These are phyloP conservation scores for Spodoptera exigua DNA, from an alignment of 2,888 invertebrate genomes.

Conservation along the genomic window DNA sequence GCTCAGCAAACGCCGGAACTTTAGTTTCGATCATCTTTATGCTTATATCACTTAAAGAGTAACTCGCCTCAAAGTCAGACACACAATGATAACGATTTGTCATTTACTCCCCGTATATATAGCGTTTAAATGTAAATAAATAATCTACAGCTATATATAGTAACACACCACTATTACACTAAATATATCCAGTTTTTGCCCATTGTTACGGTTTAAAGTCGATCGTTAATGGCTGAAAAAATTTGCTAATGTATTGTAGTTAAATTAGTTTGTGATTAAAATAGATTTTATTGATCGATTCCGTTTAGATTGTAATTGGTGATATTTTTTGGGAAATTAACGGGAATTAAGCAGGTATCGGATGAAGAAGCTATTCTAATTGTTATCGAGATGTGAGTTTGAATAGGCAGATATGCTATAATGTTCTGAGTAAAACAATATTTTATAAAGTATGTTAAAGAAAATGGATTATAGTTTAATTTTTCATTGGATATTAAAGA, in stretches of 20 bases:
- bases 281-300: slow-evolving; percentile 26
- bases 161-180: slow-evolving; percentile 24
- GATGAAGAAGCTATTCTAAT: no score
- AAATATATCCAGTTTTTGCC: slow-evolving; percentile 35
- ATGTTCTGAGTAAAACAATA: no score
- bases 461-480: no score
- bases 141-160: slow-evolving; percentile 20
- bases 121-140: slow-evolving; percentile 45
- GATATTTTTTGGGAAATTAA: slow-evolving; percentile 15
- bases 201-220: background rate
- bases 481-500: no score
- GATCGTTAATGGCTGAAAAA: slow-evolving; percentile 37
- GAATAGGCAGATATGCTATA: no score
- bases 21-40: slow-evolving; percentile 51
- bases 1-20: slow-evolving; percentile 48
- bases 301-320: background rate
- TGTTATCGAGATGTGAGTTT: no score
- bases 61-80: slow-evolving; percentile 35
- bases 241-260: slow-evolving; percentile 9
- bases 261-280: slow-evolving; percentile 26
- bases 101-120: slow-evolving; percentile 45
- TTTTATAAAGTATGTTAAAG: no score
- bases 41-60: slow-evolving; percentile 31
- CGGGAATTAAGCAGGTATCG: background rate
- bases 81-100: slow-evolving; percentile 51